These are phyloP conservation scores for Epirrhoe alternata DNA, from an alignment of 2,888 invertebrate genomes.

Conservation along the genomic window DNA sequence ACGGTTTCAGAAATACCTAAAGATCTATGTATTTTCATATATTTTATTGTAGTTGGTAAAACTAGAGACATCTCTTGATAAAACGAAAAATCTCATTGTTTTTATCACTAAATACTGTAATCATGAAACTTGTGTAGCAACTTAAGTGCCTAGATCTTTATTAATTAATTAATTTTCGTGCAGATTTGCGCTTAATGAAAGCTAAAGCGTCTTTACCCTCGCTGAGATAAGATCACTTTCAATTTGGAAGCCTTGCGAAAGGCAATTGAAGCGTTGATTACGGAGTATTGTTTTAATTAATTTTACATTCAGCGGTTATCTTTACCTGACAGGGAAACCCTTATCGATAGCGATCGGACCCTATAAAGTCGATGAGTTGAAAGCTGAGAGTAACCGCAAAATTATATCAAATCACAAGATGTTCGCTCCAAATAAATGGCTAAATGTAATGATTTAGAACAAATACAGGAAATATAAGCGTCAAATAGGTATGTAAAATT, in stretches of 20 bases:
- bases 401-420: conserved; percentile 1
- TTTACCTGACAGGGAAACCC: conserved; percentile 36
- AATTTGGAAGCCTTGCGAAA: conserved; percentile 31
- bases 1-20: neutral
- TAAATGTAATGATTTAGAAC: neutral
- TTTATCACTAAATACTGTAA: neutral
- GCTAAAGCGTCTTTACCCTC: conserved; percentile 32
- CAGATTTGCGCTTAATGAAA: conserved; percentile 32
- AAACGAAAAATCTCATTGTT: no score
- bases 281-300: conserved; percentile 37
- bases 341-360: conserved; percentile 30
- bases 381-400: conserved; percentile 5
- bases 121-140: neutral
- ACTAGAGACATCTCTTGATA: neutral
- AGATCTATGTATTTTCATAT: neutral
- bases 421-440: neutral
- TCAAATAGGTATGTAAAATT: no score
- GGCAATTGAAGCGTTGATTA: conserved; percentile 34
- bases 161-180: conserved; percentile 31
- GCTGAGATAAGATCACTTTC: conserved; percentile 30
- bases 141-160: conserved; percentile 5
- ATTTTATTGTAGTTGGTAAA: neutral
- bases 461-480: no score
- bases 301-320: conserved; percentile 29
- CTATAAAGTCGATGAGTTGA: conserved; percentile 8